Base-by-base conservation (phyloP, 2,113 vertebrate species). In the Pica pica region DNA sequence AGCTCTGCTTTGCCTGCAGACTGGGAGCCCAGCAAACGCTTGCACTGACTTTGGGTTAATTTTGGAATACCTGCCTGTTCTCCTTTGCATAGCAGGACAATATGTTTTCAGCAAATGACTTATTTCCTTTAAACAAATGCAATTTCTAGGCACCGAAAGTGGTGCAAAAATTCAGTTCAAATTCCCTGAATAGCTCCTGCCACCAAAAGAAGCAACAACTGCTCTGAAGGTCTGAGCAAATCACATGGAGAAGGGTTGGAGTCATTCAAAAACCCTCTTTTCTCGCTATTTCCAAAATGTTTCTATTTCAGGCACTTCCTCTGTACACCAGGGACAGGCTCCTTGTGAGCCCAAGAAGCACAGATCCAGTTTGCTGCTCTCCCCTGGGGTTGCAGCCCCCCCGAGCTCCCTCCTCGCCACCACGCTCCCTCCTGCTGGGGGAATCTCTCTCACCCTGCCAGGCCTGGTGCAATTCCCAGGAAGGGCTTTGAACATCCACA, bases 101-200 rank as follows among this genome's bases (percentile, higher is more conserved):
- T 9, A 6, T n/a, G 42, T 37, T 75, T 53, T 31, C 59, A 61
- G 80, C 31, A 89, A 77, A 49, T 21, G 1, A 41, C 22, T 91
- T 82, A 53, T 57, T 89, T 75, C 59, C 83, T 87, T 84, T 52
- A 68, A 89, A 37, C 31, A 85, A 78, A 78, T 41, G 61, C 52
- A 60, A 94, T 78, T 89, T 91, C n/a, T 17, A 79, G 57, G 70
- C 77, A 71, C 31, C 22, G 12, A n/a, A 89, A 94, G 44, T 16
- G 78, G 76, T 68, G 35, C n/a, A 88, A 83, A 89, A 85, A 91
- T 49, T 75, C 87, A 94, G 77, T 80, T 91, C 87, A 76, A 84
- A 68, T 64, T 84, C 90, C 69, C 57, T 26, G 35, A 93, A 93
- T 92, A 93, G 89, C 61, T 95, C 52, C 61, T 2, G 5, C 77